Conservation (phyloP, 2,797 vertebrate genomes). For the Sebastes goodei region DNA sequence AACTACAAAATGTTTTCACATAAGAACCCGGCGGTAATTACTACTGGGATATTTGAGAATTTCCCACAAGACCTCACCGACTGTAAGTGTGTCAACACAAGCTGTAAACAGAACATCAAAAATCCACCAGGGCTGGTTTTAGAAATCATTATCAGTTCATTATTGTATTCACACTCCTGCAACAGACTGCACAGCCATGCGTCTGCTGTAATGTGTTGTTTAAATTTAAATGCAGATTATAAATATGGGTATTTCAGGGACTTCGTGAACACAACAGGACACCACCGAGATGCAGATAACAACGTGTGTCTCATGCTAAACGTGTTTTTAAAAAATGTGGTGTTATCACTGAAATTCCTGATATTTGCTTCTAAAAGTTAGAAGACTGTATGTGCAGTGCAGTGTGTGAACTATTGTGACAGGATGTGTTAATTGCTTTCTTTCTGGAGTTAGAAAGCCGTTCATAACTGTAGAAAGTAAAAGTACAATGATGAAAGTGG, state of each 20-base stretch:
- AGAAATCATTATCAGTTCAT: slow-evolving; percentile 27
- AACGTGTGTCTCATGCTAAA: not conserved
- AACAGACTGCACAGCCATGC: not conserved
- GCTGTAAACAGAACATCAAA: not conserved
- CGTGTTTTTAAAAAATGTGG: not conserved
- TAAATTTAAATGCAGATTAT: not conserved
- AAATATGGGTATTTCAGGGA: not conserved
- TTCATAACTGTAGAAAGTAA: not conserved
- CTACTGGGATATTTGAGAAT: not conserved
- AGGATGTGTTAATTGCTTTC: not conserved
- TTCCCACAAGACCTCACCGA: not conserved
- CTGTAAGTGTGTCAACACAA: not conserved
- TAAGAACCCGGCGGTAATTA: not conserved
- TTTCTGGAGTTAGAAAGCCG: not conserved
- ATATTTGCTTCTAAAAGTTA: not conserved
- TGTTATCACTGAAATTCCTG: not conserved
- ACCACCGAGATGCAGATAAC: not conserved
- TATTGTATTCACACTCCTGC: slow-evolving; percentile 8
- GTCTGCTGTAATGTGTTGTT: not conserved
- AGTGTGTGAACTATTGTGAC: not conserved
- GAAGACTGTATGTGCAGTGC: not conserved
- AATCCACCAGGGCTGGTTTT: not conserved
- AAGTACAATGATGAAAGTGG: not conserved
- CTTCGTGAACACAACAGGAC: not conserved
- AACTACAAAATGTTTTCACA: not conserved